A percentile compares a stretch with the other conserved stretches of the same genome.
Conservation (phyloP, 2,113 vertebrate genomes). For the Gasterosteus nipponicus region DNA sequence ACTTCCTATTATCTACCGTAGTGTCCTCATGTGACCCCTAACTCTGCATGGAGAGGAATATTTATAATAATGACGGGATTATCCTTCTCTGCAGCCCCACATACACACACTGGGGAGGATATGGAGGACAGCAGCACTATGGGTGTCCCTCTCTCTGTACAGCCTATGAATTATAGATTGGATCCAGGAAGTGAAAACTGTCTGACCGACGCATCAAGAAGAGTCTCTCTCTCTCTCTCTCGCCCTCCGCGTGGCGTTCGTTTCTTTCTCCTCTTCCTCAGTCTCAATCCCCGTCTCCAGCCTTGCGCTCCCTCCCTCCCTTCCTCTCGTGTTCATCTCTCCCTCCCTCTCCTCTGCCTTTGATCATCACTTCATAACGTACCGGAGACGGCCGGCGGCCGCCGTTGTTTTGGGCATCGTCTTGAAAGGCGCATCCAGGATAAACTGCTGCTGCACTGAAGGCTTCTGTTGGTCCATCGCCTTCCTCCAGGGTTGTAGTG, state of each 20-base stretch:
- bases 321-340: constrained; percentile 19
- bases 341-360: constrained; percentile 47
- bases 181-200: constrained; percentile 76
- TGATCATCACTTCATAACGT: constrained; percentile 56
- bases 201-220: constrained; percentile 47
- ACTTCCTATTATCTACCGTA: too few species aligned
- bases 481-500: constrained; percentile 38
- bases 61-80: not conserved
- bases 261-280: constrained; percentile 29
- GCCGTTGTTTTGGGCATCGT: constrained; percentile 16
- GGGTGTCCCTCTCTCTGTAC: constrained; percentile 58
- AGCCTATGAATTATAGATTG: constrained; percentile 83
- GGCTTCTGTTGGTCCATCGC: not conserved
- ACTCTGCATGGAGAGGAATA: too few species aligned
- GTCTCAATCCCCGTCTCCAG: not conserved
- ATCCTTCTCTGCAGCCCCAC: not conserved
- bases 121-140: constrained; percentile 54
- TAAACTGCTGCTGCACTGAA: constrained; percentile 1
- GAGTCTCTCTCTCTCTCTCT: constrained; percentile 1
- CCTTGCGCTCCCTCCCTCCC: not conserved
- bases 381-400: constrained; percentile 19
- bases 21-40: too few species aligned
- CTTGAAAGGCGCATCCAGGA: constrained; percentile 24
- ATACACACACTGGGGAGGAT: constrained; percentile 32
- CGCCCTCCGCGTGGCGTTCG: constrained; percentile 2